Conservation (phyloP, 1,140 invertebrate species). For the Trachelipus rathkii region DNA sequence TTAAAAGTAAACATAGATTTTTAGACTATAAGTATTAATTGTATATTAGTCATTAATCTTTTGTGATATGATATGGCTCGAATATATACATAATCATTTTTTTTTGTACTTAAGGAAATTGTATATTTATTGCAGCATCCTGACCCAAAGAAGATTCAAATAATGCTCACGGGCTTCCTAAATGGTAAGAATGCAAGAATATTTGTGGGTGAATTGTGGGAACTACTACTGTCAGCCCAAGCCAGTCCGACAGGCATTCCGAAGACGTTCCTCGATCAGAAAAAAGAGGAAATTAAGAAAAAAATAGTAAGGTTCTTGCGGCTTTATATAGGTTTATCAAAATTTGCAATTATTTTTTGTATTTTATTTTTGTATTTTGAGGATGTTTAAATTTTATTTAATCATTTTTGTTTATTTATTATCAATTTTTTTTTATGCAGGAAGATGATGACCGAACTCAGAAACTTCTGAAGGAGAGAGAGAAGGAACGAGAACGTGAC, state of each 20-base stretch:
- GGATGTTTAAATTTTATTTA: too few species aligned
- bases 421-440: background rate
- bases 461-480: conserved; percentile 36
- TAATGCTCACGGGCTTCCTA: conserved; percentile 97
- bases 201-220: conserved; percentile 97
- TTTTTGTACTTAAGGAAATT: too few species aligned
- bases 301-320: conserved; percentile 58
- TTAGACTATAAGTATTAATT: too few species aligned
- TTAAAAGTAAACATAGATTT: too few species aligned
- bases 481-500: conserved; percentile 39
- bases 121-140: conserved; percentile 59
- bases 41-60: too few species aligned
- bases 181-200: conserved; percentile 95
- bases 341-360: conserved; percentile 45
- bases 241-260: conserved; percentile 92
- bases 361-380: too few species aligned
- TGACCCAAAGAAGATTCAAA: conserved; percentile 98
- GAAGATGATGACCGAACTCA: conserved; percentile 35
- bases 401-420: too few species aligned
- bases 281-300: conserved; percentile 77
- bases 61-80: too few species aligned
- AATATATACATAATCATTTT: too few species aligned
- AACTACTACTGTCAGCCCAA: conserved; percentile 88
- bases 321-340: conserved; percentile 32
- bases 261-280: conserved; percentile 83